A percentile compares a stretch with the other conserved stretches of the same genome.
Evolutionary conservation across 2,888 invertebrate species (phyloP).

Genomic region (Troilus luridus): DNA sequence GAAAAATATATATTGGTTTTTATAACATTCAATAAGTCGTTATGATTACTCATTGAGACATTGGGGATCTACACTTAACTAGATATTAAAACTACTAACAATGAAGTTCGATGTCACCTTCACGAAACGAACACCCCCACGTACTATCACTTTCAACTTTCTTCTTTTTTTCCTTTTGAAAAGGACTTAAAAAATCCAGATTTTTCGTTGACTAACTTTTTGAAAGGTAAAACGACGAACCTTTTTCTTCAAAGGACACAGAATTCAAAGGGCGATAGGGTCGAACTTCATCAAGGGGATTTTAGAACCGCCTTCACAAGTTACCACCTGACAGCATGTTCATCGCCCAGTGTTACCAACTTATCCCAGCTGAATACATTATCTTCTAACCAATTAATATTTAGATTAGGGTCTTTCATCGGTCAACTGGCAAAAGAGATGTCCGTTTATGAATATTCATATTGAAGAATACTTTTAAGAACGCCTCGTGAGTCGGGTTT

Average conservation of each 20-base stretch:
- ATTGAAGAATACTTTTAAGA: slow-evolving; percentile 13
- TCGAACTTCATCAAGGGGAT: background rate
- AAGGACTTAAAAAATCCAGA: background rate
- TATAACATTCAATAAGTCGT: too few relatives aligned
- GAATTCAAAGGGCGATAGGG: background rate
- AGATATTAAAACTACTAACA: too few relatives aligned
- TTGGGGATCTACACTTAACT: too few relatives aligned
- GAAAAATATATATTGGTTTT: too few relatives aligned
- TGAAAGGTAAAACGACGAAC: background rate
- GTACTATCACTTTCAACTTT: too few relatives aligned
- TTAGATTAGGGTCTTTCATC: slow-evolving; percentile 7
- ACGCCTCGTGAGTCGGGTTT: background rate
- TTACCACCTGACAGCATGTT: background rate
- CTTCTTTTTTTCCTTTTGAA: background rate
- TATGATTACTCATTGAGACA: too few relatives aligned
- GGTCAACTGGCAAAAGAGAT: slow-evolving; percentile 28
- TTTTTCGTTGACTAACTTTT: background rate
- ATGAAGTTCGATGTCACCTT: too few relatives aligned
- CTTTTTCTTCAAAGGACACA: background rate
- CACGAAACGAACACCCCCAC: too few relatives aligned
- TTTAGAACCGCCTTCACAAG: background rate
- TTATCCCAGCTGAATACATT: slow-evolving; percentile 9
- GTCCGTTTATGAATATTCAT: slow-evolving; percentile 5
- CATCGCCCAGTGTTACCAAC: background rate
- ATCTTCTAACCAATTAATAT: background rate